phyloP scores from a whole-genome alignment of 2,797 vertebrate genomes.

The Melanotaenia trifasciata region DNA sequence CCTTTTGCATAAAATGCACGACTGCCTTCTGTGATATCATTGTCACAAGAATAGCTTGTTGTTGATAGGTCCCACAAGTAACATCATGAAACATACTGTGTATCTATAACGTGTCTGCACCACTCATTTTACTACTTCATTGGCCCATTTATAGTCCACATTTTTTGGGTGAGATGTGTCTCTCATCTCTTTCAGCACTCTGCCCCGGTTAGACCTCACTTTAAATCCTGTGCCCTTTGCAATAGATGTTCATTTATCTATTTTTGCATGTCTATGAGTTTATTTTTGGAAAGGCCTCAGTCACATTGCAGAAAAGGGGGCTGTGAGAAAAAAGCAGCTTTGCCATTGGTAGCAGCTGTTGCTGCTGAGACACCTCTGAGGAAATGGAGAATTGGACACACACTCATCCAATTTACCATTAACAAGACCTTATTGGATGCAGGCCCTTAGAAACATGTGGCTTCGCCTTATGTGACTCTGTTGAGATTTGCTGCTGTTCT shows the following conservation, averaged over 20 bases:
- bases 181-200: conserved; percentile 54
- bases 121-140: conserved; percentile 60
- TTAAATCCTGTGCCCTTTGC: conserved; percentile 77
- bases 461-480: conserved; percentile 75
- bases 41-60: conserved; percentile 39
- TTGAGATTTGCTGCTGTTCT: conserved; percentile 57
- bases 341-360: conserved; percentile 87
- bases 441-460: conserved; percentile 76
- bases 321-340: conserved; percentile 71
- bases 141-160: conserved; percentile 66
- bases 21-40: conserved; percentile 18
- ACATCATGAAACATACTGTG: conserved; percentile 43
- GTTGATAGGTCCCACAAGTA: conserved; percentile 35
- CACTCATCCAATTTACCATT: conserved; percentile 87
- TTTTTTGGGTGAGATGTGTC: conserved; percentile 64
- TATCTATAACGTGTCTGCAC: conserved; percentile 44
- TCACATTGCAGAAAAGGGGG: conserved; percentile 74
- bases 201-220: conserved; percentile 61
- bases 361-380: conserved; percentile 83
- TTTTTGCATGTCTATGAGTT: conserved; percentile 81
- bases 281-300: conserved; percentile 81
- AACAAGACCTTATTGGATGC: conserved; percentile 88
- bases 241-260: conserved; percentile 81
- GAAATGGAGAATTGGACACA: conserved; percentile 86
- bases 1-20: conserved; percentile 41